phyloP scores from a whole-genome alignment of 2,888 invertebrate species.

The Glaucopsyche alexis region DNA sequence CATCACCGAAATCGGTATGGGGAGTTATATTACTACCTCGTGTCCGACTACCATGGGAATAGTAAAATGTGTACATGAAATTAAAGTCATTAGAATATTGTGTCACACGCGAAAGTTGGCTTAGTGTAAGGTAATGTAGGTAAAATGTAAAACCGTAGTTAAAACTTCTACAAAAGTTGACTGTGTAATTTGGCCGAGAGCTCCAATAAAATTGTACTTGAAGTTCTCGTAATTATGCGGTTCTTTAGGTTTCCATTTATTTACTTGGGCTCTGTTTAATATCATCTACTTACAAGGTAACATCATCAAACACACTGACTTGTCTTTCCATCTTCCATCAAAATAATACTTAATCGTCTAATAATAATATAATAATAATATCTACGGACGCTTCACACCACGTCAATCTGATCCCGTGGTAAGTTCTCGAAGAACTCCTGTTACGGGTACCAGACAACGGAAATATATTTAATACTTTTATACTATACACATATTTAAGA shows the following conservation, averaged over 20 bases:
- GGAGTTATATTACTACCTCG: no score
- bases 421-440: no score
- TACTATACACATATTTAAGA: no score
- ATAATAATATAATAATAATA: no score
- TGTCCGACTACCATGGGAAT: background rate
- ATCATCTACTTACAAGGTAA: no score
- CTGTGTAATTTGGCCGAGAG: conserved; percentile 11
- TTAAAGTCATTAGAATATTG: background rate
- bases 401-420: no score
- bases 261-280: background rate
- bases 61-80: background rate
- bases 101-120: conserved; percentile 8
- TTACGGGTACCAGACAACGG: no score
- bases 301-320: no score
- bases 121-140: background rate
- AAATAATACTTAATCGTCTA: no score
- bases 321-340: background rate
- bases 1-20: no score
- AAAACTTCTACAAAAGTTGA: conserved; percentile 3
- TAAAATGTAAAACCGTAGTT: conserved; percentile 10
- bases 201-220: conserved; percentile 10
- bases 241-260: background rate
- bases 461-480: no score
- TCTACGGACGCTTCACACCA: no score
- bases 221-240: background rate